Percentiles rank a stretch among this genome's conserved stretches.
phyloP scores from a whole-genome alignment of 2,113 vertebrate genomes.

The Cricetomys ansorgei region DNA sequence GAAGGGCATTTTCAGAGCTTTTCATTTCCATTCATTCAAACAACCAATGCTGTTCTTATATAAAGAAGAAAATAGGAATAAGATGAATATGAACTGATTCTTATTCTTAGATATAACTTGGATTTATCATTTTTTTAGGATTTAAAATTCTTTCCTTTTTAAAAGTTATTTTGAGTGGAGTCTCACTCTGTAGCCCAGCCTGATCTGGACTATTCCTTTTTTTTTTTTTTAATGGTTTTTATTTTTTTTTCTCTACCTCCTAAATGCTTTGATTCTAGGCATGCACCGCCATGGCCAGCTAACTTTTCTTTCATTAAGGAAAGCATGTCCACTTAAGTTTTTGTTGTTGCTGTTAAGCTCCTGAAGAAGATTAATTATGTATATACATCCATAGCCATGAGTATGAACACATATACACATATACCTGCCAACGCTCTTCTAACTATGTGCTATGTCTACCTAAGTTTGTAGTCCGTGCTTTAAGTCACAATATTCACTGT shows the following conservation, averaged over 20 bases:
- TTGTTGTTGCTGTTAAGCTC: background rate
- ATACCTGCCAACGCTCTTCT: too few species aligned
- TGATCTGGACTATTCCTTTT: background rate
- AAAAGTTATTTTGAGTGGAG: background rate
- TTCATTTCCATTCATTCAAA: background rate
- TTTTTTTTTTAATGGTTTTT: accelerated
- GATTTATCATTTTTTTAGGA: background rate
- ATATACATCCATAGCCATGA: background rate
- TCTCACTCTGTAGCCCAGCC: background rate
- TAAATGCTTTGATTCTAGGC: background rate
- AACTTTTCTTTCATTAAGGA: background rate
- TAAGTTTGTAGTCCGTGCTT: background rate
- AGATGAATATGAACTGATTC: background rate
- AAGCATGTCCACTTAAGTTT: background rate
- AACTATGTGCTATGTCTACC: background rate
- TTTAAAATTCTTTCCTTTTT: background rate
- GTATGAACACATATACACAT: background rate
- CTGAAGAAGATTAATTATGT: background rate
- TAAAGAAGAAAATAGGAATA: background rate
- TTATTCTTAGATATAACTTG: background rate
- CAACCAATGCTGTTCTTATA: background rate
- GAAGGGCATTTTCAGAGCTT: background rate
- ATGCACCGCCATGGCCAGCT: background rate
- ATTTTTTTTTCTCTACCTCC: background rate
- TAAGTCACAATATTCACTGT: background rate